Evolutionary conservation across 1,140 invertebrate species (phyloP).

Genomic region (Apis florea): DNA sequence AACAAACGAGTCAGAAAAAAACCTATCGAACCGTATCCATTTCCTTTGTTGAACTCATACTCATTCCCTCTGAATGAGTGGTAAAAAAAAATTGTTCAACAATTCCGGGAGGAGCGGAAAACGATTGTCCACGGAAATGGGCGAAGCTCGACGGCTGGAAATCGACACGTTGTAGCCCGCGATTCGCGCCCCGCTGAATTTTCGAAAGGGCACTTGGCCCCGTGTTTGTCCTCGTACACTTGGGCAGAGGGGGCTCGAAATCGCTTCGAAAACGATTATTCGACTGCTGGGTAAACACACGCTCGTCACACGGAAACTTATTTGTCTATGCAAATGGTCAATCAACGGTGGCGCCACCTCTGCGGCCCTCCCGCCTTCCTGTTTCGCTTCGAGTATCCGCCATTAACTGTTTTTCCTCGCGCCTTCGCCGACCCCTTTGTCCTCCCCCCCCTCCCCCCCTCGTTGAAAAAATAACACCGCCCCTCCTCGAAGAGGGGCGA

Average conservation of each 20-base stretch:
- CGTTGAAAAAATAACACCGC: slow-evolving; percentile 12
- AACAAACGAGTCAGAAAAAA: no score
- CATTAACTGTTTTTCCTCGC: slow-evolving; percentile 25
- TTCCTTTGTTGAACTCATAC: no score
- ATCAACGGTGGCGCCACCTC: slow-evolving; percentile 50
- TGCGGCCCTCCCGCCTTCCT: background rate
- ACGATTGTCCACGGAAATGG: no score
- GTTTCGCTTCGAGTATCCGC: slow-evolving; percentile 32
- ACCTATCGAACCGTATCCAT: no score
- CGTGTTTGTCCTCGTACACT: slow-evolving; percentile 26
- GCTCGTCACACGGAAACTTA: slow-evolving; percentile 62
- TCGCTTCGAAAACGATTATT: slow-evolving; percentile 64
- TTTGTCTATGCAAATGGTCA: slow-evolving; percentile 72
- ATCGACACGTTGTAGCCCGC: slow-evolving; percentile 1
- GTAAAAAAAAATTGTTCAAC: background rate
- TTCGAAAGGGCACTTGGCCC: slow-evolving; percentile 31
- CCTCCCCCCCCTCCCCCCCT: background rate
- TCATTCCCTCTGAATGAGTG: no score
- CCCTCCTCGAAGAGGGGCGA: no score
- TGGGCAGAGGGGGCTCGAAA: slow-evolving; percentile 37
- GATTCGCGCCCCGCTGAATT: slow-evolving; percentile 12
- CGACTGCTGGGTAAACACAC: slow-evolving; percentile 61
- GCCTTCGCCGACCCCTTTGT: background rate
- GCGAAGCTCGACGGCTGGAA: background rate
- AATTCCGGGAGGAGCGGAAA: no score